Percentiles rank a stretch among this genome's conserved stretches.
Conservation (phyloP, 2,888 invertebrate species). For the Adelognathus sp. region DNA sequence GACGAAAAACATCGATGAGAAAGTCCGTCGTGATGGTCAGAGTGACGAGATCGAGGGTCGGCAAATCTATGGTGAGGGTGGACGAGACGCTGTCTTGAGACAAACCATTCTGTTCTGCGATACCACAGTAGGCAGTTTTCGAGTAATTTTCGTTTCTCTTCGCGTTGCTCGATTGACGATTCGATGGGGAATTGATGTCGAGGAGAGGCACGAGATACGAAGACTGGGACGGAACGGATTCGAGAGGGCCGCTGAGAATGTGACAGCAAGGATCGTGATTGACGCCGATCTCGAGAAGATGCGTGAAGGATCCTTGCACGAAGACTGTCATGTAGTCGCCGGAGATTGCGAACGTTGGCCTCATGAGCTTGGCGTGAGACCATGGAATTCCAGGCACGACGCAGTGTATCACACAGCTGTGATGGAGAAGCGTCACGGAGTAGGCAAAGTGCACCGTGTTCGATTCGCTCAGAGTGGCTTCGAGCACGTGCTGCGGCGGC, state of each 20-base stretch:
- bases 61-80: conserved; percentile 84
- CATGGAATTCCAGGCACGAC: conserved; percentile 92
- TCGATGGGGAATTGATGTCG: conserved; percentile 77
- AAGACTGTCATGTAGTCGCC: conserved; percentile 92
- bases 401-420: conserved; percentile 92
- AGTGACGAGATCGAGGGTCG: conserved; percentile 88
- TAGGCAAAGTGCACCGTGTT: conserved; percentile 92
- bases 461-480: conserved; percentile 81
- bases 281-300: conserved; percentile 91
- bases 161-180: not conserved
- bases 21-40: conserved; percentile 86
- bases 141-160: conserved; percentile 49
- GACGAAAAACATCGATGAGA: conserved; percentile 87
- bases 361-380: conserved; percentile 88
- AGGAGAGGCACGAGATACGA: conserved; percentile 87
- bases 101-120: conserved; percentile 21
- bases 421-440: conserved; percentile 91
- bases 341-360: conserved; percentile 90
- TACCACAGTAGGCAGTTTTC: conserved; percentile 30
- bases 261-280: conserved; percentile 93
- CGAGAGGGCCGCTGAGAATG: conserved; percentile 85
- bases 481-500: conserved; percentile 80
- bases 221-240: conserved; percentile 83
- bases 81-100: conserved; percentile 53
- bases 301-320: conserved; percentile 92